Evolutionary conservation across 1,140 invertebrate species (phyloP).

Genomic region (Neotoxoptera formosana): DNA sequence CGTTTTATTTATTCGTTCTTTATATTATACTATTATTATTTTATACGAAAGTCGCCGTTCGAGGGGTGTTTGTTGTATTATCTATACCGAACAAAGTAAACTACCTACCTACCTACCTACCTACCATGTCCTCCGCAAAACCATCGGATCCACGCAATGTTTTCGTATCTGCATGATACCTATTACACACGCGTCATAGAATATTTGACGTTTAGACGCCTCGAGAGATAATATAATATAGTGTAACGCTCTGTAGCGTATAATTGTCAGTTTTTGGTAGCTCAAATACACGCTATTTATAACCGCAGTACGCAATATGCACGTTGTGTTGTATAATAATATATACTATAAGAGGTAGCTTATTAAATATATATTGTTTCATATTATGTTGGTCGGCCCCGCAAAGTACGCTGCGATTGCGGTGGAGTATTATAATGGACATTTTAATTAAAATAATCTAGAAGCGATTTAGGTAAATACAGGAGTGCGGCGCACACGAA

Average conservation of each 20-base stretch:
- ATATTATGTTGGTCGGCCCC: background rate
- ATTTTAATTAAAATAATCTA: slow-evolving; percentile 8
- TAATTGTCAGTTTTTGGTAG: background rate
- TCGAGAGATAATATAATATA: background rate
- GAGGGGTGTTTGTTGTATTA: background rate
- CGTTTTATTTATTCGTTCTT: background rate
- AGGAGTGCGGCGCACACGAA: background rate
- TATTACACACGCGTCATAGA: background rate
- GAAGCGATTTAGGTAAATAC: background rate
- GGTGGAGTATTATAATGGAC: background rate
- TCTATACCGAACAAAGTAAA: background rate
- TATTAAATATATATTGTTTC: background rate
- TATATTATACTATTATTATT: background rate
- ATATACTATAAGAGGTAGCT: background rate
- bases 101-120: background rate
- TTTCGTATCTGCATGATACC: background rate
- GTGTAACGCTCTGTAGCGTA: background rate
- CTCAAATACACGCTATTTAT: background rate
- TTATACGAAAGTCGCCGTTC: background rate
- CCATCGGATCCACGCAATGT: background rate
- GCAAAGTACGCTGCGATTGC: background rate
- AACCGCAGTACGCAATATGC: background rate
- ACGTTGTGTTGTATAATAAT: background rate
- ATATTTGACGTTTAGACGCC: background rate
- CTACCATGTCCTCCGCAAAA: background rate